phyloP scores from a whole-genome alignment of 2,888 invertebrate species.

The Octodonta nipae region DNA sequence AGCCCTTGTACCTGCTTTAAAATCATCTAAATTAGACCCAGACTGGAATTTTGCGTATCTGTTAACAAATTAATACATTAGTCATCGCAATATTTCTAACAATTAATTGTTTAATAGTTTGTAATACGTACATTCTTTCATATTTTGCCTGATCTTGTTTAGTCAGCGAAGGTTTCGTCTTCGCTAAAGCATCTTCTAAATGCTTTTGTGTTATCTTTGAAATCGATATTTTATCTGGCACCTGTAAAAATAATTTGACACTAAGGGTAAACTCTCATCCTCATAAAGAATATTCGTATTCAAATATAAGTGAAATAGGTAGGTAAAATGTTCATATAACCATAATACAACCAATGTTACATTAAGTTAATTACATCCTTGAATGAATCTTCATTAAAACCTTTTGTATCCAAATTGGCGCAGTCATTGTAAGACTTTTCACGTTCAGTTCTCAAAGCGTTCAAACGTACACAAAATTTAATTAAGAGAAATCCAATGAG shows the following conservation, averaged over 20 bases:
- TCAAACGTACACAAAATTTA: no score
- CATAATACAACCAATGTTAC: no score
- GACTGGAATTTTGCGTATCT: conserved; percentile 32
- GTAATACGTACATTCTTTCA: conserved; percentile 50
- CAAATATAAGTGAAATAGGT: no score
- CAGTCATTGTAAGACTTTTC: no score
- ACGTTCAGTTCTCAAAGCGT: no score
- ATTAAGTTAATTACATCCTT: no score
- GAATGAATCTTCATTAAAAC: no score
- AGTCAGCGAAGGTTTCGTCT: conserved; percentile 67
- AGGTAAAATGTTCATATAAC: no score
- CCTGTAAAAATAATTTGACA: conserved; percentile 12
- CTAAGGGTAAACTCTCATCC: no score
- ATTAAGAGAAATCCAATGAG: no score
- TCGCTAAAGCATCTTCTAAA: conserved; percentile 49
- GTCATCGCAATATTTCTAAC: conserved; percentile 1
- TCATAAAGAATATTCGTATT: no score
- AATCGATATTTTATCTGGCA: conserved; percentile 4
- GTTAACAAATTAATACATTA: conserved; percentile 21
- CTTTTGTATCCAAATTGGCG: no score
- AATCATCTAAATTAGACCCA: conserved; percentile 22
- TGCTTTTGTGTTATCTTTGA: conserved; percentile 46
- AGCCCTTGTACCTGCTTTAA: conserved; percentile 24
- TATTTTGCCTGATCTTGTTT: conserved; percentile 56
- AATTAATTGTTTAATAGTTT: neutral